Percentiles rank a stretch among this genome's conserved stretches.
These are phyloP conservation scores for Allolobophora icterica DNA, from an alignment of 2,888 invertebrate species.

Conservation along the genomic window DNA sequence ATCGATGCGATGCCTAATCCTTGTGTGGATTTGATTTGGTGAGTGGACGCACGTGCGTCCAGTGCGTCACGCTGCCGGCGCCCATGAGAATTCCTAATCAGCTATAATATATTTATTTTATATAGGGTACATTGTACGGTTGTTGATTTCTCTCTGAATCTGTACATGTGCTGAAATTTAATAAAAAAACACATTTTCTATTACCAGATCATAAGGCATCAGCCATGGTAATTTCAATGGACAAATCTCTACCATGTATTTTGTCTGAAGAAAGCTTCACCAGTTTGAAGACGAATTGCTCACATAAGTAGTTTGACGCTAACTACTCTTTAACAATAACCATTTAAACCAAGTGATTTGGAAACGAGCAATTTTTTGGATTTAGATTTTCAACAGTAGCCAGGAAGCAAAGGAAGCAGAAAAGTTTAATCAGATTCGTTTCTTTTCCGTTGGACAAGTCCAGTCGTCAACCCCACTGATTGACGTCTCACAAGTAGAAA, in stretches of 20 bases:
- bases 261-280: background rate
- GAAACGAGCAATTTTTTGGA: background rate
- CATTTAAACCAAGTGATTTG: background rate
- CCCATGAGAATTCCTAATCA: no score
- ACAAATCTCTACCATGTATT: background rate
- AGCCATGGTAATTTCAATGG: background rate
- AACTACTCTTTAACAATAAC: no score
- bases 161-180: background rate
- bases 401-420: background rate
- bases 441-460: background rate
- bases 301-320: no score
- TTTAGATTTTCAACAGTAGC: slow-evolving; percentile 24
- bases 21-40: no score
- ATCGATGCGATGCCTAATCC: no score
- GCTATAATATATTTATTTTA: background rate
- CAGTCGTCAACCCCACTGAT: slow-evolving; percentile 11
- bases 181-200: background rate
- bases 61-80: no score
- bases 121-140: no score
- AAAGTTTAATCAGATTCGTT: background rate
- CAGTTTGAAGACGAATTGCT: background rate
- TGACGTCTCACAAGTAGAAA: background rate
- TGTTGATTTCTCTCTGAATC: background rate
- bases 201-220: background rate
- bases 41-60: no score